phyloP scores from a whole-genome alignment of 2,888 invertebrate species.

The Tipula unca region DNA sequence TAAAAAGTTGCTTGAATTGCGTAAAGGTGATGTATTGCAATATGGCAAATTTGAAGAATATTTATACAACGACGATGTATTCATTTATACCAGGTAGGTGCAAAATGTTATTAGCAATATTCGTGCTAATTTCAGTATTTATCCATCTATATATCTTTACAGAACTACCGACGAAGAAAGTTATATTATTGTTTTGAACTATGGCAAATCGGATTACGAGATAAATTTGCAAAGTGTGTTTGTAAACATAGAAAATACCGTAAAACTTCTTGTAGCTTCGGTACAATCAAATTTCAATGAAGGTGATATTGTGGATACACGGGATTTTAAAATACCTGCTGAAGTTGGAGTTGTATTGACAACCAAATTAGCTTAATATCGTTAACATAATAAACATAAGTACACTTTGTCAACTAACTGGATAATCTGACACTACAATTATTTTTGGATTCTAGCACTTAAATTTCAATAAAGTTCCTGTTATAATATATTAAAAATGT shows the following conservation, averaged over 20 bases:
- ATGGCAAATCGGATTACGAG: background rate
- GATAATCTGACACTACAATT: background rate
- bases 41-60: background rate
- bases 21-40: constrained; percentile 30
- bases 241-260: background rate
- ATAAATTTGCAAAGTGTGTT: background rate
- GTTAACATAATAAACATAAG: too few species aligned
- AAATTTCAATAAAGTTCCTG: background rate
- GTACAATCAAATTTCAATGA: background rate
- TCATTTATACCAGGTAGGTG: background rate
- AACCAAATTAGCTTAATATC: background rate
- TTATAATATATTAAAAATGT: background rate
- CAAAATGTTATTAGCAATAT: background rate
- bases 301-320: background rate
- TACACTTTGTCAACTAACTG: background rate
- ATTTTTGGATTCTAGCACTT: background rate
- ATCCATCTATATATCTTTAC: background rate
- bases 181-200: background rate
- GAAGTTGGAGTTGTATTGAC: background rate
- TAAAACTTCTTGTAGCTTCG: background rate
- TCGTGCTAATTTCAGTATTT: background rate
- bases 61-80: background rate
- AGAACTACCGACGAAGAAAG: background rate
- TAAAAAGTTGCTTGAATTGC: constrained; percentile 44
- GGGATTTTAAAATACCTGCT: background rate